Evolutionary conservation across 2,888 invertebrate genomes (phyloP).

Genomic region (Neelides folsomi): DNA sequence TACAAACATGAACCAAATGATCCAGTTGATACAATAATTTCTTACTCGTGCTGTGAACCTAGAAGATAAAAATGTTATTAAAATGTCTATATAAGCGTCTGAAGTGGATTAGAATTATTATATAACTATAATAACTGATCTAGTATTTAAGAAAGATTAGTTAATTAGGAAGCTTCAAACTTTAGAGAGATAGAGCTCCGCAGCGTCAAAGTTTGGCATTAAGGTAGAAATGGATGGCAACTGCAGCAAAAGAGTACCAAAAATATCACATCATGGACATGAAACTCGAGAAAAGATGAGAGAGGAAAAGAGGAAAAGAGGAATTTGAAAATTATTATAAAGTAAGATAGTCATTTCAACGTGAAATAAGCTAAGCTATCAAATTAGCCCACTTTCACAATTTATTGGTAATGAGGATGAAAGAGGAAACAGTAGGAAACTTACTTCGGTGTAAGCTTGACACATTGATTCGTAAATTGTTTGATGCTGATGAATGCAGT

Average conservation of each 20-base stretch:
- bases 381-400: conserved; percentile 1
- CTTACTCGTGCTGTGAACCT: conserved; percentile 92
- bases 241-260: conserved; percentile 11
- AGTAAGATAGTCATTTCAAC: background rate
- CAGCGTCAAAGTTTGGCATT: conserved; percentile 19
- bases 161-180: conserved; percentile 12
- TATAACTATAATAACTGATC: background rate
- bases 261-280: conserved; percentile 8
- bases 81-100: background rate
- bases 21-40: conserved; percentile 89
- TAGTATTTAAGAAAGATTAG: conserved; percentile 6
- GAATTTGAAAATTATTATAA: background rate
- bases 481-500: conserved; percentile 82
- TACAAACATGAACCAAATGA: conserved; percentile 89
- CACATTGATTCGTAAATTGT: conserved; percentile 93
- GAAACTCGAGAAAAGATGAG: background rate
- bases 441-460: conserved; percentile 82
- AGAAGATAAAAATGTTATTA: conserved; percentile 25
- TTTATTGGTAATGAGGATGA: conserved; percentile 1
- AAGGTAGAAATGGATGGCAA: conserved; percentile 10
- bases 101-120: background rate
- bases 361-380: conserved; percentile 1
- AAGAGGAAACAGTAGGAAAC: conserved; percentile 35
- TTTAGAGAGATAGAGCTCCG: conserved; percentile 21
- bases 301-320: conserved; percentile 1